A percentile compares a stretch with the other conserved stretches of the same genome.
These are phyloP conservation scores for Chrysomela aeneicollis DNA, from an alignment of 2,888 invertebrate species.

Conservation along the genomic window DNA sequence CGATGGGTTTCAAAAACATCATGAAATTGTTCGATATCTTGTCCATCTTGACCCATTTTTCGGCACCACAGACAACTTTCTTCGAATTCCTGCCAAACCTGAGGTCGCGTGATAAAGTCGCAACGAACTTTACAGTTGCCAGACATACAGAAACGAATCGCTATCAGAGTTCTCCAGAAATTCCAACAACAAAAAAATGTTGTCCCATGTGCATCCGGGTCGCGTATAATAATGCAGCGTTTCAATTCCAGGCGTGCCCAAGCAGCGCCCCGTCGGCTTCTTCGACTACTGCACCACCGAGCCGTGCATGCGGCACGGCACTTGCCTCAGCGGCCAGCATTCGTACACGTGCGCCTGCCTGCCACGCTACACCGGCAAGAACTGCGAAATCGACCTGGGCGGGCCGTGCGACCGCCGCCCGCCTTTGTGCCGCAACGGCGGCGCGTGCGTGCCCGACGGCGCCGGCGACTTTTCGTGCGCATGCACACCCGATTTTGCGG, in stretches of 20 bases:
- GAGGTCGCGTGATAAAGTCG: no score
- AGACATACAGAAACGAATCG: no score
- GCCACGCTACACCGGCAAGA: conserved; percentile 84
- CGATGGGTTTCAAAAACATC: no score
- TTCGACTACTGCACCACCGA: conserved; percentile 75
- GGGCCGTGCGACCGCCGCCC: conserved; percentile 71
- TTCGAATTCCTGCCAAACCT: no score
- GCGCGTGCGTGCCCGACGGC: conserved; percentile 73
- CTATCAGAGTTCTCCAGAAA: no score
- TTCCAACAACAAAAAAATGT: no score
- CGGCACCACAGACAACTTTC: no score
- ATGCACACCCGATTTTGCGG: conserved; percentile 74
- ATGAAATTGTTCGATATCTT: no score
- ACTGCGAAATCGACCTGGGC: conserved; percentile 84
- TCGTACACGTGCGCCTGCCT: conserved; percentile 86
- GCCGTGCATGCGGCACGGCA: conserved; percentile 85
- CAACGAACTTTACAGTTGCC: no score
- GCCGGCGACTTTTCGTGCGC: conserved; percentile 76
- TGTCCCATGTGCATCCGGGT: neutral
- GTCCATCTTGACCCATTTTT: no score
- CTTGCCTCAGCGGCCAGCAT: conserved; percentile 78
- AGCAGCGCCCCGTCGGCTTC: conserved; percentile 60
- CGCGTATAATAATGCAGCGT: neutral
- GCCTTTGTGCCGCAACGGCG: conserved; percentile 77
- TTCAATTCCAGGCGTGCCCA: conserved; percentile 61